Conservation (phyloP, 2,888 invertebrate genomes). For the Sceliomorpha sp. region DNA sequence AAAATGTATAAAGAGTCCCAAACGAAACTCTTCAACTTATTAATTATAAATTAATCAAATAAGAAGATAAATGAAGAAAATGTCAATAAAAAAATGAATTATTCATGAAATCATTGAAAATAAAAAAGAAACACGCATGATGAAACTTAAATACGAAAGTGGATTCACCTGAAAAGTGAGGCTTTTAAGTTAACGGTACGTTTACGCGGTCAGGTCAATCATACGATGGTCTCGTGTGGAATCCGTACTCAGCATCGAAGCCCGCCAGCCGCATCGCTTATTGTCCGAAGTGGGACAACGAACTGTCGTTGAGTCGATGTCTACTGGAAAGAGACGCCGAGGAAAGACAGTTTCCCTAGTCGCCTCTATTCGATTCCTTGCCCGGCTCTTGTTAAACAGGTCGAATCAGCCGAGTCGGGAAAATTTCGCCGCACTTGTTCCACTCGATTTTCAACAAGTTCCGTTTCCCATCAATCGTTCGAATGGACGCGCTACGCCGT, state of each 20-base stretch:
- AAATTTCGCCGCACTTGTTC: conserved; percentile 41
- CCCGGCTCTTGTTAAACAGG: conserved; percentile 16
- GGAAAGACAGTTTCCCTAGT: conserved; percentile 50
- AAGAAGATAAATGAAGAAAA: too few relatives aligned
- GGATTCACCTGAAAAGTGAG: conserved; percentile 36
- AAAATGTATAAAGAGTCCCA: too few relatives aligned
- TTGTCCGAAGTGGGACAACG: conserved; percentile 55
- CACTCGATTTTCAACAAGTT: conserved; percentile 45
- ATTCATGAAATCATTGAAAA: too few relatives aligned
- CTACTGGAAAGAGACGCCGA: conserved; percentile 21
- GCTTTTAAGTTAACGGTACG: conserved; percentile 55
- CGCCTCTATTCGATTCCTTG: conserved; percentile 23
- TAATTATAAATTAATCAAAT: too few relatives aligned
- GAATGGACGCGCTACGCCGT: not conserved
- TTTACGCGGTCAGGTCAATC: conserved; percentile 52
- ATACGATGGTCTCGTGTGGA: conserved; percentile 52
- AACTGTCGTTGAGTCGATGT: conserved; percentile 27
- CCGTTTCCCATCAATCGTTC: conserved; percentile 28
- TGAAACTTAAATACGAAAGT: conserved; percentile 39
- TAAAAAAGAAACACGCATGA: too few relatives aligned
- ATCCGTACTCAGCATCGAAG: conserved; percentile 46
- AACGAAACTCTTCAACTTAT: too few relatives aligned
- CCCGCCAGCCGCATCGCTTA: conserved; percentile 47
- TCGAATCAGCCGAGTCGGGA: conserved; percentile 35
- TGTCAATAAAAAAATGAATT: too few relatives aligned